Percentiles rank a stretch among this genome's conserved stretches.
Evolutionary conservation across 1,140 invertebrate genomes (phyloP).

Genomic region (Brachionus paranguensis): DNA sequence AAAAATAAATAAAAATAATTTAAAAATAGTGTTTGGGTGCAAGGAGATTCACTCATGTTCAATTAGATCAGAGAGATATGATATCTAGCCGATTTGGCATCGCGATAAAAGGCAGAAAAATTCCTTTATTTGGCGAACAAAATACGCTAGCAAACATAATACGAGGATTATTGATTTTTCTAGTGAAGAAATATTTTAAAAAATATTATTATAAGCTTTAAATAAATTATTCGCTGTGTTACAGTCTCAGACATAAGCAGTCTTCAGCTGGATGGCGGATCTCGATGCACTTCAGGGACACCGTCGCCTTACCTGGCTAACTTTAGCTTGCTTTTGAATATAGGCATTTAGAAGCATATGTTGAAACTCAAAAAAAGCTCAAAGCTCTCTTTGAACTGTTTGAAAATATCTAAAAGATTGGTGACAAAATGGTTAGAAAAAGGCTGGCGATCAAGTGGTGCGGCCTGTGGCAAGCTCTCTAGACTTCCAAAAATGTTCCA

Average conservation of each 20-base stretch:
- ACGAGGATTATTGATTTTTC: not conserved
- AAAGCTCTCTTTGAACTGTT: not conserved
- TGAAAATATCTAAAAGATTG: not conserved
- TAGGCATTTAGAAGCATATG: not conserved
- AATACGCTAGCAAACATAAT: not conserved
- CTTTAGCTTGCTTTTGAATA: conserved; percentile 8
- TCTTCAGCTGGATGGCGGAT: not conserved
- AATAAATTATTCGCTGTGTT: not conserved
- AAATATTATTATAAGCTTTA: not conserved
- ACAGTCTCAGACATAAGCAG: not conserved
- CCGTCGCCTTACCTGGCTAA: not conserved
- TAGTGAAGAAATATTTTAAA: not conserved
- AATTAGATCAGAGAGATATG: not conserved
- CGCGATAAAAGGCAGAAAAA: not conserved
- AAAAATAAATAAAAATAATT: conserved; percentile 6
- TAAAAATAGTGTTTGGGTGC: not conserved
- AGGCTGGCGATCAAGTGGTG: not conserved
- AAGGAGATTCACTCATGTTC: not conserved
- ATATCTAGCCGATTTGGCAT: not conserved
- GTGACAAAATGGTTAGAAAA: not conserved
- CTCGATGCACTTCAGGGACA: not conserved
- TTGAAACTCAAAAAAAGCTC: not conserved
- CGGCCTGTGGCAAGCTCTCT: not conserved
- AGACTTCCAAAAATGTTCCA: not conserved
- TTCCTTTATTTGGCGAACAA: not conserved